Conservation (phyloP, 92 coral and sea anemone genomes). For the Phenganax marumi region DNA sequence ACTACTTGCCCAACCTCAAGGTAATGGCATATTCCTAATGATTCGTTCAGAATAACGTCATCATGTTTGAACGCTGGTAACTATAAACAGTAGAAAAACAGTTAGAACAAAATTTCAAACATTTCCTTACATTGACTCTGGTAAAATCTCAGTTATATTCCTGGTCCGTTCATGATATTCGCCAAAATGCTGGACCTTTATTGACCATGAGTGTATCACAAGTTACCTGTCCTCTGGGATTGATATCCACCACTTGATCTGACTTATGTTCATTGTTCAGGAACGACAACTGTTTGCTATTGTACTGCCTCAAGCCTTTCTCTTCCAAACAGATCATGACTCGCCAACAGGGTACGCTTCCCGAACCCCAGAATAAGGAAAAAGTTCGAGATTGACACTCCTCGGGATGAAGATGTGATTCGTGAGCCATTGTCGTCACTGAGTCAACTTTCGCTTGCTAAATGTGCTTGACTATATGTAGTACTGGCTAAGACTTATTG, state of each 20-base stretch:
- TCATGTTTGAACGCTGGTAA: constrained; percentile 44
- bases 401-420: background rate
- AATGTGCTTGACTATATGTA: too few species aligned
- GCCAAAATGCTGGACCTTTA: background rate
- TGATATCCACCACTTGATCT: constrained; percentile 17
- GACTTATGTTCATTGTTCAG: constrained; percentile 29
- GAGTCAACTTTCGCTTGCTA: too few species aligned
- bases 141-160: background rate
- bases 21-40: constrained; percentile 38
- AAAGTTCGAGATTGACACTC: constrained; percentile 27
- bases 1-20: constrained; percentile 20
- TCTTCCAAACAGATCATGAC: constrained; percentile 46
- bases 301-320: constrained; percentile 22
- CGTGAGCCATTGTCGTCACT: background rate
- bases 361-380: constrained; percentile 41
- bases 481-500: too few species aligned
- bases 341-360: constrained; percentile 43
- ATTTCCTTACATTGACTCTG: background rate
- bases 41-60: constrained; percentile 32
- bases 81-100: background rate
- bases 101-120: background rate
- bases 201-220: background rate
- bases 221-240: constrained; percentile 42
- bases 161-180: background rate
- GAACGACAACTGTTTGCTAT: constrained; percentile 36